These are phyloP conservation scores for Sphinx pinastri DNA, from an alignment of 2,888 invertebrate genomes.

Conservation along the genomic window DNA sequence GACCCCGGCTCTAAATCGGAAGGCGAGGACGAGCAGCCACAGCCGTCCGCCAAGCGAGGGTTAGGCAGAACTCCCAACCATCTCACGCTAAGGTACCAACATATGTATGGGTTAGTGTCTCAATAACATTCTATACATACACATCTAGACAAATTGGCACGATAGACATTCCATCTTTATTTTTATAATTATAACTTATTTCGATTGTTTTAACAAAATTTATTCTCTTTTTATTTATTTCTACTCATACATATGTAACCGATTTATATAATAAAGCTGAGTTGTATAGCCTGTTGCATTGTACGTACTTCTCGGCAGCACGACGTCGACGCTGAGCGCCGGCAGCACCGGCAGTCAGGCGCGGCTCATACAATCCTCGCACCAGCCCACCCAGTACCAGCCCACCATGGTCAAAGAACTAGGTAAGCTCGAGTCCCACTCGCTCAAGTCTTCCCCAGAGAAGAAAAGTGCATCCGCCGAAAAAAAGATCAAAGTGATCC, in stretches of 20 bases:
- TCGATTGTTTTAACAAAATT: constrained; percentile 42
- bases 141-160: constrained; percentile 30
- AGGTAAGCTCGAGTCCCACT: constrained; percentile 88
- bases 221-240: constrained; percentile 64
- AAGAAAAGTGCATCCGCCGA: constrained; percentile 62
- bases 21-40: constrained; percentile 92
- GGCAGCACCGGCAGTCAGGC: constrained; percentile 97
- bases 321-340: constrained; percentile 96
- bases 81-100: constrained; percentile 90
- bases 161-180: constrained; percentile 7
- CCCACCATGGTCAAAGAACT: constrained; percentile 94
- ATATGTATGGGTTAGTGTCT: constrained; percentile 67
- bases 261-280: neutral
- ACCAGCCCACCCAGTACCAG: constrained; percentile 96
- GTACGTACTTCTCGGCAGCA: constrained; percentile 83
- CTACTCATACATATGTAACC: constrained; percentile 74
- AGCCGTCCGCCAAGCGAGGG: constrained; percentile 85
- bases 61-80: constrained; percentile 97
- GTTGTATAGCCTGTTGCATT: constrained; percentile 13
- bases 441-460: constrained; percentile 81
- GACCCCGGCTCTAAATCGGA: constrained; percentile 93
- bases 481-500: constrained; percentile 75
- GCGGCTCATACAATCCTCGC: constrained; percentile 95
- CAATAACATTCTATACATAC: constrained; percentile 23
- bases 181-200: constrained; percentile 25